Conservation (phyloP, 1,140 invertebrate genomes). For the Caenorhabditis latens region DNA sequence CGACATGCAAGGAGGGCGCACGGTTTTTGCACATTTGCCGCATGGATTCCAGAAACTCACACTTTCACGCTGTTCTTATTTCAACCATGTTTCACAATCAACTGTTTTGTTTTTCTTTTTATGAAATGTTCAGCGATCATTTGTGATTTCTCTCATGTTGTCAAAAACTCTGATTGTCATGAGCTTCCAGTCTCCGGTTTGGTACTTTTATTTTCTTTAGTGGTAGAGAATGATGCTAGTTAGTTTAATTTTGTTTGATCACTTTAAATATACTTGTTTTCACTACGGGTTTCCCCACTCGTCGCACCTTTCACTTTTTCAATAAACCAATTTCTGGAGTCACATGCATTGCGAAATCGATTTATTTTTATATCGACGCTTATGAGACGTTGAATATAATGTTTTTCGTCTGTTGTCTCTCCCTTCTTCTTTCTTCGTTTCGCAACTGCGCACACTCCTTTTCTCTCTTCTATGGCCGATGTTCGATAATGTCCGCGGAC, state of each 20-base stretch:
- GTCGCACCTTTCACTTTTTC: too few species aligned
- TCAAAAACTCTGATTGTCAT: too few species aligned
- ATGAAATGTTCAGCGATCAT: background rate
- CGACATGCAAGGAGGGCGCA: background rate
- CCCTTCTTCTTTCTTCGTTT: background rate
- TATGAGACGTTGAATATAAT: background rate
- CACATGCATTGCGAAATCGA: constrained; percentile 1
- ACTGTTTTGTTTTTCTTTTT: background rate
- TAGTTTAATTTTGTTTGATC: too few species aligned
- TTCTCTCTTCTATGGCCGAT: background rate
- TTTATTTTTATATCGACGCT: constrained; percentile 2
- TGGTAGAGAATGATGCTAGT: too few species aligned
- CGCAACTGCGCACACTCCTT: background rate
- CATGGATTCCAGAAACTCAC: background rate
- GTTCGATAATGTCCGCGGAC: constrained; percentile 6
- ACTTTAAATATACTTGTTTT: too few species aligned
- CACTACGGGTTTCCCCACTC: too few species aligned
- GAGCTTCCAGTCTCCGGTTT: too few species aligned
- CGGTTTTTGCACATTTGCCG: background rate
- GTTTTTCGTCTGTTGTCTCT: background rate
- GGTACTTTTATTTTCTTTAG: too few species aligned
- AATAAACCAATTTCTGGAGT: background rate
- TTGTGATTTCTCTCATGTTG: too few species aligned
- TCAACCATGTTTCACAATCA: too few species aligned
- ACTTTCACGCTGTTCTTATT: background rate